Evolutionary conservation across 2,113 vertebrate species (phyloP), one percentile per base, ranked within the genome.

Genomic region (Dermatemys mawii): DNA sequence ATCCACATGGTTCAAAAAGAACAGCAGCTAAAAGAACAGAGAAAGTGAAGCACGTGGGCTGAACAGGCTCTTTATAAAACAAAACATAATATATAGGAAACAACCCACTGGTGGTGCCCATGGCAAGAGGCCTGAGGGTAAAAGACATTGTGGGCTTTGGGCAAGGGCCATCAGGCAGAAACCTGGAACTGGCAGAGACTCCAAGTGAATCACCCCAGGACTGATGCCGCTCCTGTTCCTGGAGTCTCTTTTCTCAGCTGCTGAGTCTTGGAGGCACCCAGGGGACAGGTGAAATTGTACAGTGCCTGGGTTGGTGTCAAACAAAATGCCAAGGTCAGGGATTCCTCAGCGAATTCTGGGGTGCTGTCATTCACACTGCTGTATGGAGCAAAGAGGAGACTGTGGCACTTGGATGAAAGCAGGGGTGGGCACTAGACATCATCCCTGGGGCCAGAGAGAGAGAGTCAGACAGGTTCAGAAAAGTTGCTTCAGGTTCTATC

Each of bases 1-100:
- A 70, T 5, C 35, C 63, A 10, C 5, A 7, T 38, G 63, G 10
- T 35, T 24, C 2, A 49, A 0, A 55, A 60, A 85, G 0, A 2
- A 13, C 2, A 1, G 26, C 29, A 27, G 26, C 38, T 53, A 51
- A 83, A 14, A 67, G 27, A 50, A 78, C 3, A 48, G 35, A 78
- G 11, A 1, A 78, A 60, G 27, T n/a, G 5, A 83, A 26, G 11
- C 70, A 41, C 49, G 21, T 44, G 10, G 26, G 26, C 2, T 0
- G 1, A 86, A 82, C 0, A 2, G 7, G 24, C 19, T 87, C 41
- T 84, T 92, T 87, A 93, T 73, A 46, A 29, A 81, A 4, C 19
- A 55, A 26, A 6, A 49, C 14, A n/a, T 27, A 49, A 81, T 13
- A 12, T 48, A 79, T 44, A 44, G n/a, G 67, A 48, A 38, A 16